phyloP scores from a whole-genome alignment of 2,113 vertebrate genomes.

The Bufo gargarizans region DNA sequence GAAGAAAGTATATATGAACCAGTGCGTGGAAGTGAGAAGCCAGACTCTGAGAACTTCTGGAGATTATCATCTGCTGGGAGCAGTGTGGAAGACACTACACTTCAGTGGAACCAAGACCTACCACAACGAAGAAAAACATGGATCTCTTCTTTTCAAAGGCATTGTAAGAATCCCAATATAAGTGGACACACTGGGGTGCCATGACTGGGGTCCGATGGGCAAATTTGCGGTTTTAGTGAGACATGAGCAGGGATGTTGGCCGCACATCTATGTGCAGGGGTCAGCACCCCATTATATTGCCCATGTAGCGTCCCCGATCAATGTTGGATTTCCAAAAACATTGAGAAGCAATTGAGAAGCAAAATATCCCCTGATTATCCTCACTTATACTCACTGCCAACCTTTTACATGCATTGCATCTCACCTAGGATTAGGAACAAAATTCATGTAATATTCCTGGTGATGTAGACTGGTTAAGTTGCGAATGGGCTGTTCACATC shows the following conservation, averaged over 20 bases:
- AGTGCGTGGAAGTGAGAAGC: conserved; percentile 15
- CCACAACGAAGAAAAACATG: background rate
- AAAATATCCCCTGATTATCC: too few species aligned
- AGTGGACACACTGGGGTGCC: background rate
- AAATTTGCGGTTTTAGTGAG: background rate
- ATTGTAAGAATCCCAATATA: background rate
- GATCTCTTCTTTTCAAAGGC: background rate
- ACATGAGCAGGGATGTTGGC: background rate
- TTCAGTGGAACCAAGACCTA: background rate
- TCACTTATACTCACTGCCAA: too few species aligned
- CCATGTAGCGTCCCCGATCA: too few species aligned
- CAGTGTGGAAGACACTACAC: background rate
- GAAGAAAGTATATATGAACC: conserved; percentile 54
- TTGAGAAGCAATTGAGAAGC: too few species aligned
- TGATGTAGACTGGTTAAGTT: background rate
- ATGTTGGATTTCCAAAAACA: background rate
- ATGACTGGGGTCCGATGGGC: background rate
- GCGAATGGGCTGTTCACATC: too few species aligned
- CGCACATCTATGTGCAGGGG: too few species aligned
- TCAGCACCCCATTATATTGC: background rate
- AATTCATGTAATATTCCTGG: background rate
- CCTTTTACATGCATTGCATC: too few species aligned
- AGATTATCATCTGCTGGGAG: conserved; percentile 18
- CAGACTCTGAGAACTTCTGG: background rate
- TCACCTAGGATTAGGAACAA: too few species aligned